Conservation (phyloP, 2,113 vertebrate genomes). For the Pimephales promelas region DNA sequence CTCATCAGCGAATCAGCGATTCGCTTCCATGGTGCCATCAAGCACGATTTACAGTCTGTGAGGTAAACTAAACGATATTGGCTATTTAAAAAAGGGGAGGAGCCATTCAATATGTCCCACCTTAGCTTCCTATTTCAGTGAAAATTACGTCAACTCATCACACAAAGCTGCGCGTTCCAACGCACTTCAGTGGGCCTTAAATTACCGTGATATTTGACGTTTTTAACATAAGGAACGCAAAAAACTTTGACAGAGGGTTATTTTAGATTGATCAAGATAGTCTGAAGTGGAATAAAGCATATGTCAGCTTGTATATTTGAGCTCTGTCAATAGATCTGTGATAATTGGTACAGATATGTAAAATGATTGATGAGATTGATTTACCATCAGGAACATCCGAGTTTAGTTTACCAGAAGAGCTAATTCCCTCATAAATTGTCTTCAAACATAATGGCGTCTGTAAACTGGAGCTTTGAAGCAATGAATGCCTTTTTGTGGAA, state of each 20-base stretch:
- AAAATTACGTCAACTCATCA: too few relatives aligned
- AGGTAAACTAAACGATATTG: too few relatives aligned
- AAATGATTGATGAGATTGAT: conserved; percentile 39
- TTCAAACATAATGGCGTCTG: conserved; percentile 26
- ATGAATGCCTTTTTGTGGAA: conserved; percentile 6
- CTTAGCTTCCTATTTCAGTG: too few relatives aligned
- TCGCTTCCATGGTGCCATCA: too few relatives aligned
- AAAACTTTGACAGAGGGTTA: conserved; percentile 9
- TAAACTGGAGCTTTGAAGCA: conserved; percentile 46
- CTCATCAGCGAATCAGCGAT: too few relatives aligned
- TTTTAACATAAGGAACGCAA: conserved; percentile 2
- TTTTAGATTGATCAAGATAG: not conserved
- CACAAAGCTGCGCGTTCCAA: too few relatives aligned
- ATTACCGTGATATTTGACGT: not conserved
- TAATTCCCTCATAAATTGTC: conserved; percentile 41
- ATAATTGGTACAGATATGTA: conserved; percentile 36
- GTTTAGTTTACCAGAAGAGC: conserved; percentile 30
- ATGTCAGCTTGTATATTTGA: conserved; percentile 15
- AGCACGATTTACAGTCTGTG: too few relatives aligned
- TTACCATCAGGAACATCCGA: conserved; percentile 28
- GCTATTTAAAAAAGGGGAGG: too few relatives aligned
- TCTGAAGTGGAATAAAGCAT: not conserved
- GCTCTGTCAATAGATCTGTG: conserved; percentile 5
- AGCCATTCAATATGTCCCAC: too few relatives aligned
- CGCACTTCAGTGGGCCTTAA: not conserved